Evolutionary conservation across 2,888 invertebrate genomes (phyloP), one percentile per base, ranked within the genome.

Genomic region (Melitaea athalia): DNA sequence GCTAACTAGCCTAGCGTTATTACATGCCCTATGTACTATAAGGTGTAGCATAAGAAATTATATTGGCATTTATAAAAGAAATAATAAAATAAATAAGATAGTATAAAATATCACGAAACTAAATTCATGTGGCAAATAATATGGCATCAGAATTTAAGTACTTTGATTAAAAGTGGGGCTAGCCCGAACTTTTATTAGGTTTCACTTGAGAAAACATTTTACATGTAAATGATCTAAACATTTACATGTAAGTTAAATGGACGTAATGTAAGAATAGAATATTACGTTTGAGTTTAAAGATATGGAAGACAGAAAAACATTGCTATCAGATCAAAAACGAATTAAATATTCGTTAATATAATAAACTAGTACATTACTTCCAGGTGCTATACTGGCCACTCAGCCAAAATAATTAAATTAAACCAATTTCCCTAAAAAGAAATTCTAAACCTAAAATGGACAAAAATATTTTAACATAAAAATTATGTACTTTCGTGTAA

Each of bases 91-190:
- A 88, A 86, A 80, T 77, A 84, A 57, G 79, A 87, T 82, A 86
- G 84, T 84, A 84, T 84, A 85, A 89, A 87, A 88, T 89, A 91
- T 91, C 89, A 91, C 89, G 88, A 89, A 88, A 88, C 79, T 84
- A 87, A 88, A 90, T 85, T 88, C 88, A 87, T 79, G 92, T 91
- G 91, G 92, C 91, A 91, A 91, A 91, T 84, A 86, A 91, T 92
- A 92, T 92, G 92, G 92, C 91, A 91, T 88, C 89, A 88, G 91
- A 86, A 84, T 85, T 91, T 92, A 92, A 92, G 91, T 91, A 91
- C 91, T 88, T 86, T 83, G 80, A 79, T 80, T 72, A 81, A 82
- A 85, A 84, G 85, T 85, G 81, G 83, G 78, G 79, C 79, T 81
- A 83, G 76, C 60, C 76, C 75, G 76, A 74, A 79, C 80, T 80